A percentile compares a stretch with the other conserved stretches of the same genome.
Conservation (phyloP, 2,113 vertebrate genomes). For the Pseudonaja textilis region DNA sequence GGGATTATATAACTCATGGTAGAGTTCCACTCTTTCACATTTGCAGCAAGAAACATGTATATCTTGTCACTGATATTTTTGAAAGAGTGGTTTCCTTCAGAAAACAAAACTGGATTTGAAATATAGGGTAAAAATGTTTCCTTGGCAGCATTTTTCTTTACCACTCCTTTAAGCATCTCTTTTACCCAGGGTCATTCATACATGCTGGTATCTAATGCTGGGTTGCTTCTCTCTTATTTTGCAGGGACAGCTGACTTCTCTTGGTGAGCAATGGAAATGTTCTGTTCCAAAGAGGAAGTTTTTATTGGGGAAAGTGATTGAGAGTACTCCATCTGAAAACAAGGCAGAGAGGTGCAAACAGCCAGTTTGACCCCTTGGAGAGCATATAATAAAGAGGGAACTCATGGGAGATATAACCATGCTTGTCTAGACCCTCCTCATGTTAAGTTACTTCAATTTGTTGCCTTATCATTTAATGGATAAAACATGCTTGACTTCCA, state of each 20-base stretch:
- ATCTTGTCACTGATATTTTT: neutral
- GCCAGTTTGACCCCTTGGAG: slow-evolving; percentile 71
- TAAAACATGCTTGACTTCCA: slow-evolving; percentile 84
- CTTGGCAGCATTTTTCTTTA: neutral
- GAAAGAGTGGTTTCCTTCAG: neutral
- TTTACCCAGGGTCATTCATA: too few relatives aligned
- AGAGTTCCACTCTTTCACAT: neutral
- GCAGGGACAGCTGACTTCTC: slow-evolving; percentile 26
- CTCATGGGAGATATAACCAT: slow-evolving; percentile 81
- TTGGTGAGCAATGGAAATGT: slow-evolving; percentile 28
- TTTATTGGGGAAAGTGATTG: slow-evolving; percentile 71
- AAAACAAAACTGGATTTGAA: neutral
- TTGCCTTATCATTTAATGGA: slow-evolving; percentile 81
- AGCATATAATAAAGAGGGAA: slow-evolving; percentile 84
- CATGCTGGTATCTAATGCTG: neutral
- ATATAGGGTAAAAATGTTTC: neutral
- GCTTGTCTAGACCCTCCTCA: slow-evolving; percentile 83
- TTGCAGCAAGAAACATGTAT: neutral
- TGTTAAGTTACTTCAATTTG: slow-evolving; percentile 85
- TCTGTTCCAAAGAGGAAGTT: slow-evolving; percentile 20
- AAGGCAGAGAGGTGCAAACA: slow-evolving; percentile 74
- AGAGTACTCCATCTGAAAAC: slow-evolving; percentile 82
- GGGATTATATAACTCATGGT: neutral
- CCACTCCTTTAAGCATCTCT: neutral
- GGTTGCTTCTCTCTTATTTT: slow-evolving; percentile 39